A percentile compares a stretch with the other conserved stretches of the same genome.
Evolutionary conservation across 2,888 invertebrate species (phyloP).

Genomic region (Gonocerus acuteangulatus): DNA sequence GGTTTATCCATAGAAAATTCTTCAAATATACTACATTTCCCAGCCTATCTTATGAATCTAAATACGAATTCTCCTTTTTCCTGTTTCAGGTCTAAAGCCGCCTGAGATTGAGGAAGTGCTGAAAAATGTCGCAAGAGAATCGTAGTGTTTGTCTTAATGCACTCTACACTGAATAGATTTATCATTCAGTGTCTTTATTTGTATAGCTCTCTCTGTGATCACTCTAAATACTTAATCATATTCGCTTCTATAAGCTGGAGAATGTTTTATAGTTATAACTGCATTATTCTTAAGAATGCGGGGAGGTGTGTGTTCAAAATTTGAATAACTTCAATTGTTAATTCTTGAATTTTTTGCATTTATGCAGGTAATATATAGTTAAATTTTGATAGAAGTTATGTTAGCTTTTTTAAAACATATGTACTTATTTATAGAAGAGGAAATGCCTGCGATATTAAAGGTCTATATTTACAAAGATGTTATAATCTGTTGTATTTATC

Average conservation of each 20-base stretch:
- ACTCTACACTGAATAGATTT: too few relatives aligned
- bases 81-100: too few relatives aligned
- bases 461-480: constrained; percentile 15
- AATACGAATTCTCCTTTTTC: too few relatives aligned
- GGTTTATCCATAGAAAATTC: too few relatives aligned
- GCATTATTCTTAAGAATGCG: background rate
- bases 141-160: too few relatives aligned
- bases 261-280: background rate
- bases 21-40: too few relatives aligned
- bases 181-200: background rate
- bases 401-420: constrained; percentile 13
- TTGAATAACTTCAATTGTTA: too few relatives aligned
- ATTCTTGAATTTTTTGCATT: constrained; percentile 11
- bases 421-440: constrained; percentile 5
- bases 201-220: constrained; percentile 21
- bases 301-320: background rate
- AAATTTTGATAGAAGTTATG: constrained; percentile 14
- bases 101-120: too few relatives aligned
- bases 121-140: too few relatives aligned
- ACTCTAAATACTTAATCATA: constrained; percentile 9
- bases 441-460: constrained; percentile 15
- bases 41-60: too few relatives aligned
- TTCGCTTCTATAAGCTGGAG: constrained; percentile 7
- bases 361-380: constrained; percentile 9
- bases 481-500: constrained; percentile 13